Conservation (phyloP, 2,888 invertebrate genomes). For the Rhyacophila evoluta region DNA sequence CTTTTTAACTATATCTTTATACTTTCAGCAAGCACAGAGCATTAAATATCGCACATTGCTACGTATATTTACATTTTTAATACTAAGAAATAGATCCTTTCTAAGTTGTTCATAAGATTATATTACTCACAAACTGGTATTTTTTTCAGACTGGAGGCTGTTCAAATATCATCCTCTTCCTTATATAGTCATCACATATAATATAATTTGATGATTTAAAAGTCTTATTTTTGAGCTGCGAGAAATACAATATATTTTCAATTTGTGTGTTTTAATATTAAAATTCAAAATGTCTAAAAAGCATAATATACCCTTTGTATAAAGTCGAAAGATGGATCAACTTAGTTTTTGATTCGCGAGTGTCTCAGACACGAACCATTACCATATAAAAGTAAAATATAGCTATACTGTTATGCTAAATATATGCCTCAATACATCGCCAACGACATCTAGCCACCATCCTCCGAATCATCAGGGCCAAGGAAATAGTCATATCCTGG, state of each 20-base stretch:
- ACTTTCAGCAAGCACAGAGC: not conserved
- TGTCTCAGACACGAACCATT: constrained; percentile 12
- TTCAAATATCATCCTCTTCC: constrained; percentile 31
- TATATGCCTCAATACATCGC: constrained; percentile 53
- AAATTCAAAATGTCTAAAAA: not conserved
- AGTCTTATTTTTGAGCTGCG: not conserved
- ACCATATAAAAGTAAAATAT: not conserved
- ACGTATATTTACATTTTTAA: constrained; percentile 8
- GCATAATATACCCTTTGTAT: constrained; percentile 11
- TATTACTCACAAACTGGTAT: not conserved
- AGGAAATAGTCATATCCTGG: constrained; percentile 37
- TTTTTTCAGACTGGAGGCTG: constrained; percentile 46
- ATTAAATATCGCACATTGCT: not conserved
- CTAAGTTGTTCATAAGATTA: not conserved
- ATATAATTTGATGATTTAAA: not conserved
- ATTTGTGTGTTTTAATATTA: not conserved
- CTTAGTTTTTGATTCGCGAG: constrained; percentile 20
- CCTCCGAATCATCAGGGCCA: constrained; percentile 38
- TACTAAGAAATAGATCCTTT: not conserved
- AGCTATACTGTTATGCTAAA: constrained; percentile 52
- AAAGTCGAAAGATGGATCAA: constrained; percentile 6
- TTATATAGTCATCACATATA: constrained; percentile 1
- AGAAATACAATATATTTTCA: not conserved
- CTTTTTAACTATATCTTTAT: not conserved
- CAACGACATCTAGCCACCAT: constrained; percentile 48